These are phyloP conservation scores for Orbicella faveolata DNA, from an alignment of 64 coral and sea anemone species.

Conservation along the genomic window DNA sequence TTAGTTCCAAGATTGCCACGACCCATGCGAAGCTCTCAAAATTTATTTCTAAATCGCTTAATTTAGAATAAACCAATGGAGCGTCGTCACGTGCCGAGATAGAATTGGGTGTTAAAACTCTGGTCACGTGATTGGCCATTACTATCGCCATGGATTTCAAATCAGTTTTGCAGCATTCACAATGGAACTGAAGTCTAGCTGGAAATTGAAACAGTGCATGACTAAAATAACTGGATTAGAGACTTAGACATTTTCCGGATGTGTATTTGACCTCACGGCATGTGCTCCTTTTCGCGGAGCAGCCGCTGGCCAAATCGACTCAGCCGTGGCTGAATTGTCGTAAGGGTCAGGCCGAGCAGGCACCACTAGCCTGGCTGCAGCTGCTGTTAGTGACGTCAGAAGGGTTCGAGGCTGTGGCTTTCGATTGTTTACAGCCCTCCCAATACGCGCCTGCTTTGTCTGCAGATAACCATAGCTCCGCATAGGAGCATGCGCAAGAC, in stretches of 20 bases:
- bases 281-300: background rate
- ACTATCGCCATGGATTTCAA: no score
- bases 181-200: no score
- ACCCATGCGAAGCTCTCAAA: no score
- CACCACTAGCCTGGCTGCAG: slow-evolving; percentile 18
- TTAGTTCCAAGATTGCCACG: no score
- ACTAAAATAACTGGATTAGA: no score
- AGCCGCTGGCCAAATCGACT: background rate
- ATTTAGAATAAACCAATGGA: no score
- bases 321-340: slow-evolving; percentile 8
- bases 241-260: background rate
- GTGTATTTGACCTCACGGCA: background rate
- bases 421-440: background rate
- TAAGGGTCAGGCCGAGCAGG: slow-evolving; percentile 7
- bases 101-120: no score
- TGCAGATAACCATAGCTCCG: background rate
- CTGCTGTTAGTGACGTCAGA: slow-evolving; percentile 7
- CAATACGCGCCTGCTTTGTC: background rate
- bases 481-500: background rate
- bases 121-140: no score
- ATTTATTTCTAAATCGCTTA: no score
- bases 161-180: no score
- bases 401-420: slow-evolving; percentile 15
- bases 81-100: no score
- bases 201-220: no score